phyloP scores from a whole-genome alignment of 1,140 invertebrate species.

The Globodera rostochiensis region DNA sequence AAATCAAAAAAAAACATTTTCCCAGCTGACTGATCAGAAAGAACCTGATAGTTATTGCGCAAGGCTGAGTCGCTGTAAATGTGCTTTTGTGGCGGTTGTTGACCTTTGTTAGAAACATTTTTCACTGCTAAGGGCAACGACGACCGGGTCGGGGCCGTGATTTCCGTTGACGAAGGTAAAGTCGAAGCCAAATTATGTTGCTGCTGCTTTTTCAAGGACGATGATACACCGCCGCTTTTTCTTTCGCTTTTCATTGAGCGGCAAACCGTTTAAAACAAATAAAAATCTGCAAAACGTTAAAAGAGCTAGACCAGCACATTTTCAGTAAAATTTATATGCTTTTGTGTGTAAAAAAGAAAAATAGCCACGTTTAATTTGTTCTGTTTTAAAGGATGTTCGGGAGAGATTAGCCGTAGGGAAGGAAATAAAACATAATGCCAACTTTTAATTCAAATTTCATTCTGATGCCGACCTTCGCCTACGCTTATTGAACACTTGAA shows the following conservation, averaged over 20 bases:
- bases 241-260: conserved; percentile 23
- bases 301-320: not conserved
- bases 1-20: too few species aligned
- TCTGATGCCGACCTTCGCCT: too few species aligned
- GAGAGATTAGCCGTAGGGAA: too few species aligned
- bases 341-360: too few species aligned
- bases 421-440: too few species aligned
- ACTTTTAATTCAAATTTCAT: too few species aligned
- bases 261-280: not conserved
- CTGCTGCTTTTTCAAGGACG: conserved; percentile 20
- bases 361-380: too few species aligned
- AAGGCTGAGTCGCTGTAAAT: conserved; percentile 42
- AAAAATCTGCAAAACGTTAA: not conserved
- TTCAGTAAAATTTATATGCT: not conserved
- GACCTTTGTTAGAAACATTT: conserved; percentile 3
- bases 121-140: not conserved
- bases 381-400: too few species aligned
- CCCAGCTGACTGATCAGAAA: not conserved
- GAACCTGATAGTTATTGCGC: conserved; percentile 46
- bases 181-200: not conserved
- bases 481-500: too few species aligned
- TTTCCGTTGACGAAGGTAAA: not conserved
- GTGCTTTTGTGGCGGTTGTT: conserved; percentile 23
- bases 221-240: conserved; percentile 2
- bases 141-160: not conserved